Percentiles rank a stretch among this genome's conserved stretches.
These are phyloP conservation scores for Drosophila acutilabella DNA, from an alignment of 2,888 invertebrate genomes.

Conservation along the genomic window DNA sequence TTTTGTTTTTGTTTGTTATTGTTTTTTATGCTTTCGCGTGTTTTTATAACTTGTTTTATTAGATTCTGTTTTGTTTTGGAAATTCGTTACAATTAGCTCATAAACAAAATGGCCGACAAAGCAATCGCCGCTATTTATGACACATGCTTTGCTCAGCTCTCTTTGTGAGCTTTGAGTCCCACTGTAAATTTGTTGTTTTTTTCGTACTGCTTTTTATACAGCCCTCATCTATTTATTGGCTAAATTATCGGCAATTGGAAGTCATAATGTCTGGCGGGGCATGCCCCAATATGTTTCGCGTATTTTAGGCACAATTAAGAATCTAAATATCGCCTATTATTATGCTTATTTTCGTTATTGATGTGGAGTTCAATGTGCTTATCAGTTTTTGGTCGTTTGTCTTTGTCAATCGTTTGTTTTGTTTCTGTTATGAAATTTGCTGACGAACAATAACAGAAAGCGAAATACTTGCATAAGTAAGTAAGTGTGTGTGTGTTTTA, in stretches of 20 bases:
- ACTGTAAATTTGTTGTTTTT: constrained; percentile 19
- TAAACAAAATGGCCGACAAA: constrained; percentile 60
- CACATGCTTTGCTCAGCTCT: background rate
- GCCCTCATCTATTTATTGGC: constrained; percentile 25
- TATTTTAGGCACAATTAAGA: constrained; percentile 22
- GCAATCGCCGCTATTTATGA: constrained; percentile 39
- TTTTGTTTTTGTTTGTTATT: constrained; percentile 40
- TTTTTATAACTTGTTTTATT: constrained; percentile 57
- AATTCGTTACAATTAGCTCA: constrained; percentile 69
- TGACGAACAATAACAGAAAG: constrained; percentile 42
- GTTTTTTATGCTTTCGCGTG: constrained; percentile 28
- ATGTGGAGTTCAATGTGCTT: constrained; percentile 41
- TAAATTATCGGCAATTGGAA: constrained; percentile 29
- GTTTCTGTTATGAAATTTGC: constrained; percentile 67
- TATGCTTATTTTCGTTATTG: constrained; percentile 14
- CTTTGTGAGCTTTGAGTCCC: background rate
- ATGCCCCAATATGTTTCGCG: constrained; percentile 21
- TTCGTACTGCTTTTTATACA: constrained; percentile 15
- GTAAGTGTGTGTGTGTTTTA: constrained; percentile 4
- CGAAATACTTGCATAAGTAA: constrained; percentile 6
- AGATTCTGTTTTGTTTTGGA: constrained; percentile 65
- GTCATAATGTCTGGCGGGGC: constrained; percentile 36
- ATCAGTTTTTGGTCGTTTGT: constrained; percentile 29
- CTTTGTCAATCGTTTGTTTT: constrained; percentile 38
- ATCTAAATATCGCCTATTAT: constrained; percentile 11